Conservation (phyloP, 1,140 invertebrate genomes). For the Aplysia californica region DNA sequence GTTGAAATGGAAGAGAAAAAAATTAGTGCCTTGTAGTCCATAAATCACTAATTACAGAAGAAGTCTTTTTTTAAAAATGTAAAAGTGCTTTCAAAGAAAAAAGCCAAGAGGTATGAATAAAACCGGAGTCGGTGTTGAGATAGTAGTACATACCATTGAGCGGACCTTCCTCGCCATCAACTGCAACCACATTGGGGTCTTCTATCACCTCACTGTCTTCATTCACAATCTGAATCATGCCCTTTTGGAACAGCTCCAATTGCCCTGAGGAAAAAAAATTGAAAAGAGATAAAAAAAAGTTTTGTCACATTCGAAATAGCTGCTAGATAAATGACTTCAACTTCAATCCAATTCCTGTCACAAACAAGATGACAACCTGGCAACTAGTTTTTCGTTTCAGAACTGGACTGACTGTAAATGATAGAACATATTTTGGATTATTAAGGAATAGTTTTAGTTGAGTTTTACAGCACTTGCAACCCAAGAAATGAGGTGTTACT, state of each 20-base stretch:
- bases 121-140: too few relatives aligned
- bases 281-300: not conserved
- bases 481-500: too few relatives aligned
- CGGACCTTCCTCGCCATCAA: constrained; percentile 82
- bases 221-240: constrained; percentile 56
- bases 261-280: constrained; percentile 51
- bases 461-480: too few relatives aligned
- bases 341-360: too few relatives aligned
- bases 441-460: not conserved
- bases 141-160: constrained; percentile 60
- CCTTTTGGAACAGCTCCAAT: constrained; percentile 65
- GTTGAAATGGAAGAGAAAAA: too few relatives aligned
- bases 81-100: too few relatives aligned
- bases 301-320: not conserved
- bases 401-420: not conserved
- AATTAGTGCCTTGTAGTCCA: too few relatives aligned
- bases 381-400: not conserved
- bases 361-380: too few relatives aligned
- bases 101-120: too few relatives aligned
- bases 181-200: constrained; percentile 66
- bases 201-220: constrained; percentile 68
- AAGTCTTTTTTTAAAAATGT: too few relatives aligned
- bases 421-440: not conserved
- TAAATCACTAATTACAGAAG: too few relatives aligned
- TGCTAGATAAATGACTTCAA: too few relatives aligned